Evolutionary conservation across 2,113 vertebrate species (phyloP).

Genomic region (Rhinogobius similis): DNA sequence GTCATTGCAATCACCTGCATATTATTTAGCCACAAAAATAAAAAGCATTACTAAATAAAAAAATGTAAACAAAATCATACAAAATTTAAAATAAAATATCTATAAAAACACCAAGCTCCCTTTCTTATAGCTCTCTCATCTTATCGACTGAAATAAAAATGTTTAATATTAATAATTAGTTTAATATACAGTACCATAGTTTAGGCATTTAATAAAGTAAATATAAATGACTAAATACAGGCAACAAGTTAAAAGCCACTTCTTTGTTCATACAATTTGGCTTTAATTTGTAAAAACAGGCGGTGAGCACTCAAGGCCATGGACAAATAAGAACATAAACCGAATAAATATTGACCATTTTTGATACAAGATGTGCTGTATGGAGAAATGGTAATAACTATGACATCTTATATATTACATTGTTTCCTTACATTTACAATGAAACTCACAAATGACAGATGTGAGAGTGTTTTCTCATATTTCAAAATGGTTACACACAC

Average conservation of each 20-base stretch:
- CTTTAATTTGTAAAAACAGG: conserved; percentile 16
- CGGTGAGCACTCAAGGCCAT: background rate
- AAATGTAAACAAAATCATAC: conserved; percentile 12
- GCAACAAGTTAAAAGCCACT: conserved; percentile 32
- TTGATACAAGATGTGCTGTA: conserved; percentile 2
- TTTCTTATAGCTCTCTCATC: conserved; percentile 29
- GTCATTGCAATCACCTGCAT: conserved; percentile 5
- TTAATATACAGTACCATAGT: conserved; percentile 54
- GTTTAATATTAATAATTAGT: background rate
- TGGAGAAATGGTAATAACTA: conserved; percentile 9
- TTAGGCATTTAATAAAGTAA: conserved; percentile 30
- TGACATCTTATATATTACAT: conserved; percentile 7
- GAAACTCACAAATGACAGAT: conserved; percentile 33
- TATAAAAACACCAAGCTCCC: conserved; percentile 12
- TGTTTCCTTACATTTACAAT: conserved; percentile 8
- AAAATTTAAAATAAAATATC: conserved; percentile 7
- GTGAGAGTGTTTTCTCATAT: conserved; percentile 36
- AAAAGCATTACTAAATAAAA: background rate
- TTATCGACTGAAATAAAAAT: conserved; percentile 6
- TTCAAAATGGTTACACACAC: conserved; percentile 42
- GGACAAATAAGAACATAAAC: conserved; percentile 20
- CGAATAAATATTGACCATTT: conserved; percentile 11
- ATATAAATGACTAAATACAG: conserved; percentile 46
- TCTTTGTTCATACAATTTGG: conserved; percentile 5
- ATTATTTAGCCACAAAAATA: conserved; percentile 6